These are phyloP conservation scores for Zygaena filipendulae DNA, from an alignment of 2,888 invertebrate genomes.

Conservation along the genomic window DNA sequence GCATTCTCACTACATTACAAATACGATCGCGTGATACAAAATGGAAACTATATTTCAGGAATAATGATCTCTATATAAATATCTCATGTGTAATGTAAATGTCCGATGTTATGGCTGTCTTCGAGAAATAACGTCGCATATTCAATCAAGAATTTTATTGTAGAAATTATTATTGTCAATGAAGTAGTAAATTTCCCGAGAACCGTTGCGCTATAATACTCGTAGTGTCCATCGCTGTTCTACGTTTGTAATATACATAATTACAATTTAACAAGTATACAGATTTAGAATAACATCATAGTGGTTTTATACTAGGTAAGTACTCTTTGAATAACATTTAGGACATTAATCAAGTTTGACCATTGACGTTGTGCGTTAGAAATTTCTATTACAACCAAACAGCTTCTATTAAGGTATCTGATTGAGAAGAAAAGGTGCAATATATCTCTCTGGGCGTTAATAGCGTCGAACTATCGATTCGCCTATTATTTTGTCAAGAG, in stretches of 20 bases:
- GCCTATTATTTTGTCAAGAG: conserved; percentile 67
- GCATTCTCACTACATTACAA: no score
- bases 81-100: conserved; percentile 31
- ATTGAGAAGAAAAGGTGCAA: conserved; percentile 57
- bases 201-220: no score
- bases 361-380: no score
- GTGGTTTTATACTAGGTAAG: no score
- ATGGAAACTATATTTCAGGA: conserved; percentile 8
- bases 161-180: not conserved
- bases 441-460: conserved; percentile 66
- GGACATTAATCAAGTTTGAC: no score
- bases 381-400: conserved; percentile 37
- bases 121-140: conserved; percentile 24
- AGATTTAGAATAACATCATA: no score
- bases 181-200: not conserved
- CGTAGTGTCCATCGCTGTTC: no score
- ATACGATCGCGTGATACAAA: conserved; percentile 5
- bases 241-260: no score
- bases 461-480: conserved; percentile 55
- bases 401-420: conserved; percentile 60
- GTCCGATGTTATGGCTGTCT: conserved; percentile 26
- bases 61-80: conserved; percentile 15
- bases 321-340: no score
- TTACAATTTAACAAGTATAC: no score
- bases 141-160: conserved; percentile 25